phyloP scores from a whole-genome alignment of 2,888 invertebrate genomes.

The Choreutis nemorana region DNA sequence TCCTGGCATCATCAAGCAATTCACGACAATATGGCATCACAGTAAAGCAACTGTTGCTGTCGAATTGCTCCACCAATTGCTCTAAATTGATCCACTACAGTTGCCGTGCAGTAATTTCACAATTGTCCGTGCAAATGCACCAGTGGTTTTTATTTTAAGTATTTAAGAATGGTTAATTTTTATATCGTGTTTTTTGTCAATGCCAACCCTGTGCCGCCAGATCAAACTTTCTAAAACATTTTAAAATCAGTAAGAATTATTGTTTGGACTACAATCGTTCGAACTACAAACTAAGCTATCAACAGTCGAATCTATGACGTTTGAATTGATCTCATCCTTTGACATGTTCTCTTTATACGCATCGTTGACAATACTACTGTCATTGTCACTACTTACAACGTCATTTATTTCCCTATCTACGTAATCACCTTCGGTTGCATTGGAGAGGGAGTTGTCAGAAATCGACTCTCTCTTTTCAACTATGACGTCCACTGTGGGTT shows the following conservation, averaged over 20 bases:
- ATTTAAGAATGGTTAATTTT: too few species aligned
- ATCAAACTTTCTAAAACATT: too few species aligned
- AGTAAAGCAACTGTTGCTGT: too few species aligned
- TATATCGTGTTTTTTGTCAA: too few species aligned
- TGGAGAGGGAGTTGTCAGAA: slow-evolving; percentile 17
- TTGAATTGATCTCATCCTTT: slow-evolving; percentile 53
- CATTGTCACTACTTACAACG: slow-evolving; percentile 27
- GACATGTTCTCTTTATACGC: slow-evolving; percentile 21
- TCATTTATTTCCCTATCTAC: slow-evolving; percentile 26
- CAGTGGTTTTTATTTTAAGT: too few species aligned
- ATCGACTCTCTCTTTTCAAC: slow-evolving; percentile 37
- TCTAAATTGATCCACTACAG: too few species aligned
- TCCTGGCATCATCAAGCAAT: too few species aligned
- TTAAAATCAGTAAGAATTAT: slow-evolving; percentile 40
- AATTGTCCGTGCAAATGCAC: too few species aligned
- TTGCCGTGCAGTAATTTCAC: too few species aligned
- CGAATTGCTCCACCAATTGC: too few species aligned
- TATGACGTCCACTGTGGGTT: slow-evolving; percentile 41
- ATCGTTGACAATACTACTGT: slow-evolving; percentile 21
- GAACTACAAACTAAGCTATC: slow-evolving; percentile 27
- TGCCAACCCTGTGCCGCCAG: too few species aligned
- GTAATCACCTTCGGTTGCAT: slow-evolving; percentile 17
- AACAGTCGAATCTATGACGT: slow-evolving; percentile 32
- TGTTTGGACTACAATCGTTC: slow-evolving; percentile 51
- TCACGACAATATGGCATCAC: too few species aligned